Evolutionary conservation across 2,113 vertebrate species (phyloP).

Genomic region (Nerophis ophidion): DNA sequence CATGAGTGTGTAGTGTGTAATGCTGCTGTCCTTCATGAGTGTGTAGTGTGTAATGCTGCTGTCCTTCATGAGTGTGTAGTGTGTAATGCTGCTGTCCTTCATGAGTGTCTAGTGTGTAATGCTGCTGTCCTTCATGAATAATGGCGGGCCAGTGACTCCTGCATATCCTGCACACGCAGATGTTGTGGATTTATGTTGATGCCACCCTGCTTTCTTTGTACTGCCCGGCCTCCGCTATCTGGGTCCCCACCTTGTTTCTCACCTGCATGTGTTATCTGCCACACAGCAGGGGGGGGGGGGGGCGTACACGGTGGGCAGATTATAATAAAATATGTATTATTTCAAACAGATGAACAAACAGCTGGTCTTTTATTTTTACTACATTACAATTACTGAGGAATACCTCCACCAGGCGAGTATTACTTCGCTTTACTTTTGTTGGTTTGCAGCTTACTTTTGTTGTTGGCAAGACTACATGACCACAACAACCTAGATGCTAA

Average conservation of each 20-base stretch:
- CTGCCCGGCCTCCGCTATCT: conserved; percentile 21
- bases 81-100: not conserved
- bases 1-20: too few relatives aligned
- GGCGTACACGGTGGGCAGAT: too few relatives aligned
- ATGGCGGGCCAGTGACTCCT: conserved; percentile 37
- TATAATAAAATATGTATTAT: too few relatives aligned
- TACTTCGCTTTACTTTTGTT: too few relatives aligned
- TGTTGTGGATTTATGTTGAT: conserved; percentile 44
- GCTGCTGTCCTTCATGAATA: conserved; percentile 16
- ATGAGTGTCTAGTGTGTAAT: conserved; percentile 25
- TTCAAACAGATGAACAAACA: too few relatives aligned
- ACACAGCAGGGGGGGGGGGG: conserved; percentile 20
- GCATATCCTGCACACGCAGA: conserved; percentile 23
- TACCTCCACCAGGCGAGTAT: too few relatives aligned
- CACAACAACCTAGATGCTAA: too few relatives aligned
- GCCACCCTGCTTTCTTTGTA: conserved; percentile 40
- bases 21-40: conserved; percentile 12
- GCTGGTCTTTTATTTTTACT: too few relatives aligned
- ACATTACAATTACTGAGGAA: too few relatives aligned
- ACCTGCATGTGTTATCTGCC: conserved; percentile 53
- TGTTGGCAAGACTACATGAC: too few relatives aligned
- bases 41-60: too few relatives aligned
- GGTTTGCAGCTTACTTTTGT: too few relatives aligned
- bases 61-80: conserved; percentile 22
- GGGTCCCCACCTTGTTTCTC: conserved; percentile 38